Evolutionary conservation across 1,140 invertebrate species (phyloP), one percentile per base, ranked within the genome.

Genomic region (Bicyclus anynana): DNA sequence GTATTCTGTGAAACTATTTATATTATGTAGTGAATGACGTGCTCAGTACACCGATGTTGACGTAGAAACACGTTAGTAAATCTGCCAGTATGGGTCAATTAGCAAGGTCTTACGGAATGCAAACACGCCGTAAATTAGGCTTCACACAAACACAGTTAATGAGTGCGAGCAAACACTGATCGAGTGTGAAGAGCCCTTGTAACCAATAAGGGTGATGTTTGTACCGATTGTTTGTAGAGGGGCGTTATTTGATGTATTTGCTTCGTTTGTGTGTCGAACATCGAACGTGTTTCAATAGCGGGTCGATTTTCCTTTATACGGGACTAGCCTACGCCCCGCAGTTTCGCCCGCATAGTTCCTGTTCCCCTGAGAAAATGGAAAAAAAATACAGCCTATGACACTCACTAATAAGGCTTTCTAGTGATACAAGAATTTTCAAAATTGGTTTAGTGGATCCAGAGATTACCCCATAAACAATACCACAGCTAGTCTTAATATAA

Each of bases 101-200:
- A 84, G 69, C 51, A 69, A 60, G 69, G 59, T 68, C 66, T 68
- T 71, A 69, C 57, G 62, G 62, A 68, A 67, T 68, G 59, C 73
- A 80, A 83, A 85, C 81, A 84, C 67, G 54, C 82, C 82, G 82
- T 85, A 85, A 87, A 87, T 84, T 74, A 83, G 69, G 64, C 59
- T 69, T 68, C 70, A 67, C 67, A 80, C 81, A 84, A 84, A 84
- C 80, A 82, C 53, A 72, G 64, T 75, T 84, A 87, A 87, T 83
- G 82, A 83, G 75, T 67, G 64, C 57, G 53, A 27, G 71, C 74
- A 80, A 87, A 87, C 79, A 87, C 54, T 55, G 56, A 54, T 62
- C 61, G 58, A 63, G 67, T 70, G 73, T 76, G 69, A 73, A 77
- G 65, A 73, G 67, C 62, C 62, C 62, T 74, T 69, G 65, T 69